Evolutionary conservation across 2,888 invertebrate species (phyloP).

Genomic region (Synanthedon vespiformis): DNA sequence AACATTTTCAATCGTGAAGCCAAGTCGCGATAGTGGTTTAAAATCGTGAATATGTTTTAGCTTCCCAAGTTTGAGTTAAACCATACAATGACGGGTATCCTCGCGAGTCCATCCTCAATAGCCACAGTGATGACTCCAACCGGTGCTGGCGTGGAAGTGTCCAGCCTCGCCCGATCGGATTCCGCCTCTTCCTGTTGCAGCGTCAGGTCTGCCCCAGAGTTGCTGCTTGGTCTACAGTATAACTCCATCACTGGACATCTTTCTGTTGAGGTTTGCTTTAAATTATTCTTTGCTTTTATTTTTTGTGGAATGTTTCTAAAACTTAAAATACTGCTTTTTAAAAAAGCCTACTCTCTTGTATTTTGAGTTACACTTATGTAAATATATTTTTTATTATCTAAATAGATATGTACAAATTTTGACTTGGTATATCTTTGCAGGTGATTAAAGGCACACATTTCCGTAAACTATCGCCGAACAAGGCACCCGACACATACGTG

Average conservation of each 20-base stretch:
- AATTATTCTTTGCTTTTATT: too few species aligned
- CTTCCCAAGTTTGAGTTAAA: conserved; percentile 47
- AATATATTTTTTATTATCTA: too few species aligned
- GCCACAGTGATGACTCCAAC: conserved; percentile 33
- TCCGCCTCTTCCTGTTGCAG: conserved; percentile 95
- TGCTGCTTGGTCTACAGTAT: conserved; percentile 91
- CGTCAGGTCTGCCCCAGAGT: conserved; percentile 89
- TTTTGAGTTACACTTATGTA: too few species aligned
- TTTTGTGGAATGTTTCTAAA: too few species aligned
- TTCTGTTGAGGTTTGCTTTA: conserved; percentile 80
- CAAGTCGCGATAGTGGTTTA: too few species aligned
- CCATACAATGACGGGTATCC: conserved; percentile 40
- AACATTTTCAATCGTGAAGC: background rate
- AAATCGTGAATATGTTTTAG: conserved; percentile 16
- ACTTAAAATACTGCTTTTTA: too few species aligned
- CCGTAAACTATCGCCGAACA: conserved; percentile 80
- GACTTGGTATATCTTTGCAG: conserved; percentile 16
- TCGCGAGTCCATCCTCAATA: conserved; percentile 48
- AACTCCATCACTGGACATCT: conserved; percentile 93
- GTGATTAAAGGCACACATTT: conserved; percentile 75
- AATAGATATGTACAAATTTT: background rate
- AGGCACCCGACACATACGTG: conserved; percentile 94
- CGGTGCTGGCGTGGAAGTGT: conserved; percentile 43
- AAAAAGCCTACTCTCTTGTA: too few species aligned
- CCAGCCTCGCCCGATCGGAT: conserved; percentile 89